Base-by-base conservation (phyloP, 2,888 invertebrate genomes). In the Hydriomena furcata region DNA sequence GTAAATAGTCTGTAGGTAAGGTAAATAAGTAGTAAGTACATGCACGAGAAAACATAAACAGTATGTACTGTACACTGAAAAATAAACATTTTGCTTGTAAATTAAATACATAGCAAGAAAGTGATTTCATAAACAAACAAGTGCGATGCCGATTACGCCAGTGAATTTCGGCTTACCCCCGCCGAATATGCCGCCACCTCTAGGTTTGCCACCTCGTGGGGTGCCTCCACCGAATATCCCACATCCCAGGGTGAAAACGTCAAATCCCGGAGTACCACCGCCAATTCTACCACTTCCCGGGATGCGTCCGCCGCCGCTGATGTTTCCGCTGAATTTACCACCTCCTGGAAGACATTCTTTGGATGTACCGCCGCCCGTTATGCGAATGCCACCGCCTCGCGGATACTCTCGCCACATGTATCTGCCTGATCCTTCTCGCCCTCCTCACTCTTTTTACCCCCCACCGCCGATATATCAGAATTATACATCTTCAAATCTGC, bases 141-240 rank as follows among this genome's bases (percentile, higher is more conserved):
- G 28, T 21, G 13, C n/a, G 27, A 84, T 86, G 86, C 84, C 86
- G 5, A 60, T 73, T 55, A 84, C 83, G 2, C 79, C 84, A 7
- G 52, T 75, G 25, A 71, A 79, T 51, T 89, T 79, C 50, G 77
- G 71, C 50, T 63, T 84, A 8, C 84, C 84, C 38, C 85, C 85
- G 12, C 84, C 85, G 32, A 67, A 64, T 27, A 58, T 81, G 47
- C 25, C 40, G 10, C 40, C 25, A 7, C 17, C 46, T 1, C 34
- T 8, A 1, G 34, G 20, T 31, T 4, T 81, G 47, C 30, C 35
- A n/a, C 40, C 25, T 3, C 17, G 38, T 13, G 31, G 41, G 5
- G n/a, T 31, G 8, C 34, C 34, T 23, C 24, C 31, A 4, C 24
- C 35, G 7, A 69, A 65, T 10, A 56, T 73, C 56, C 2, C 17